Percentiles rank a stretch among this genome's conserved stretches.
These are phyloP conservation scores for Tinea pellionella DNA, from an alignment of 2,888 invertebrate species.

Conservation along the genomic window DNA sequence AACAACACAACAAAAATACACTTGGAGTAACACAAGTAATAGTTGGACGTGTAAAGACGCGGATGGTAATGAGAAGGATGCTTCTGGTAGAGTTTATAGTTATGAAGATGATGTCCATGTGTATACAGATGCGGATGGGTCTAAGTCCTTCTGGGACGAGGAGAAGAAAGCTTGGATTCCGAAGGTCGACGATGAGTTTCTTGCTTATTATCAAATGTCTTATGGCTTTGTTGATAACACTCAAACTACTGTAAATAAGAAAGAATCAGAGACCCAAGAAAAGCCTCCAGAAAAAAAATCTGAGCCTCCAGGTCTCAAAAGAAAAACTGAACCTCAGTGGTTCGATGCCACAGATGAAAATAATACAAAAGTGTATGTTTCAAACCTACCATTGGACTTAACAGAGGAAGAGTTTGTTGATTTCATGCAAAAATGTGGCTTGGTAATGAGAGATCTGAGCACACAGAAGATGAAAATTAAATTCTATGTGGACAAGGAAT, in stretches of 20 bases:
- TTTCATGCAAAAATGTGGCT: slow-evolving; percentile 95
- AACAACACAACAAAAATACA: slow-evolving; percentile 73
- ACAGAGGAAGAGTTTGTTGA: slow-evolving; percentile 91
- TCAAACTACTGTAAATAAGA: slow-evolving; percentile 27
- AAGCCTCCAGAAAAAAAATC: slow-evolving; percentile 44
- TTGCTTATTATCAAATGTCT: slow-evolving; percentile 95
- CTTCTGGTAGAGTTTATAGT: slow-evolving; percentile 66
- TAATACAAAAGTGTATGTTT: slow-evolving; percentile 97
- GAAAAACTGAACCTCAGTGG: slow-evolving; percentile 80
- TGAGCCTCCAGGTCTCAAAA: slow-evolving; percentile 46
- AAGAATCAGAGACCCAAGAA: slow-evolving; percentile 31
- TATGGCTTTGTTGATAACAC: slow-evolving; percentile 86
- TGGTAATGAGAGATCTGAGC: slow-evolving; percentile 88
- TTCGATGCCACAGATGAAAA: slow-evolving; percentile 92
- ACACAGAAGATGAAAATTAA: slow-evolving; percentile 89
- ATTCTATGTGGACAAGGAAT: slow-evolving; percentile 85
- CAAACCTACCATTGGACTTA: slow-evolving; percentile 88
- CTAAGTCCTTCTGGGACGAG: slow-evolving; percentile 91
- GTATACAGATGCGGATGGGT: slow-evolving; percentile 88
- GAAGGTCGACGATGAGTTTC: slow-evolving; percentile 95
- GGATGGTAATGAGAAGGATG: slow-evolving; percentile 36
- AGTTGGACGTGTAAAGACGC: slow-evolving; percentile 56
- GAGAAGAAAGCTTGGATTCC: slow-evolving; percentile 96
- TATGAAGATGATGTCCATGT: slow-evolving; percentile 83
- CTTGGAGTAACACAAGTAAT: slow-evolving; percentile 68